These are phyloP conservation scores for Cygnus buccinator DNA, from an alignment of 2,113 vertebrate species.

Conservation along the genomic window DNA sequence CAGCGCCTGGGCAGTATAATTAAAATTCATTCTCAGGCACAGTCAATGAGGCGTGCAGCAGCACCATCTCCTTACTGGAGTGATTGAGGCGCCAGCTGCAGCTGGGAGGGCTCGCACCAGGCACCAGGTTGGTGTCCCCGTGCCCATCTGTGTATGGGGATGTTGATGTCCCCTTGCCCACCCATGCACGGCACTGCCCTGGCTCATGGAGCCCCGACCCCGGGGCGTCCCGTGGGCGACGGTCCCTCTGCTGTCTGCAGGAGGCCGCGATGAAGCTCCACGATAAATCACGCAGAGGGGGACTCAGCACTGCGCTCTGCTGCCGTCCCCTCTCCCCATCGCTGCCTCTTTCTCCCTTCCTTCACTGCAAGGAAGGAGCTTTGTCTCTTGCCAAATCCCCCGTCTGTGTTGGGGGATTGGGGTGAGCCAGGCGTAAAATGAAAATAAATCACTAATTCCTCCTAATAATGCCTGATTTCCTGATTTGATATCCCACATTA, in stretches of 20 bases:
- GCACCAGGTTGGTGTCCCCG: neutral
- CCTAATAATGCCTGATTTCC: conserved; percentile 81
- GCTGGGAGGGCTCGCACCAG: neutral
- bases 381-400: conserved; percentile 61
- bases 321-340: neutral
- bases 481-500: conserved; percentile 81
- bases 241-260: neutral
- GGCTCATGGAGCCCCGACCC: neutral
- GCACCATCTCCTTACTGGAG: neutral
- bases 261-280: neutral
- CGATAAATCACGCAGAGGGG: neutral
- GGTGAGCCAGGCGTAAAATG: conserved; percentile 68
- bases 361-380: conserved; percentile 22
- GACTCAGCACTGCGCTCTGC: neutral
- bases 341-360: conserved; percentile 1
- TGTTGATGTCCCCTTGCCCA: too few species aligned
- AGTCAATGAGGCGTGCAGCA: conserved; percentile 3
- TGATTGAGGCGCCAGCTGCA: neutral
- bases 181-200: neutral
- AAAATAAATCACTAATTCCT: conserved; percentile 80
- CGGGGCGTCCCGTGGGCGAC: accelerated
- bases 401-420: conserved; percentile 56
- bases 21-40: conserved; percentile 29
- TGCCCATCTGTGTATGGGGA: neutral
- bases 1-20: conserved; percentile 2